Base-by-base conservation (phyloP, 2,113 vertebrate species). In the Takifugu bimaculatus region DNA sequence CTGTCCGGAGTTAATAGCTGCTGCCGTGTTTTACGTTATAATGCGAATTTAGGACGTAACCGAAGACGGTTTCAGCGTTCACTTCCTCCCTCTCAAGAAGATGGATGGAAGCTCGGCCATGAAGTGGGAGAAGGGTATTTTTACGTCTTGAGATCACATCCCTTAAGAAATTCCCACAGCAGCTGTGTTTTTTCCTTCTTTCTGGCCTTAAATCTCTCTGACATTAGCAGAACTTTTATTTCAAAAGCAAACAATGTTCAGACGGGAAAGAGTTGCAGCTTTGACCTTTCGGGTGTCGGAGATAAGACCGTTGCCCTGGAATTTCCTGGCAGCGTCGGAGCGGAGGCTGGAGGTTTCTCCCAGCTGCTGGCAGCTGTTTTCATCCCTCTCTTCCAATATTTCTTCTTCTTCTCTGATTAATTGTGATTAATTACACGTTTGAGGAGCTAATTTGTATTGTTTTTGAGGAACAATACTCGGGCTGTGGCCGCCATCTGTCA, bases 231-330 rank as follows among this genome's bases (percentile, higher is more conserved):
- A 20, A 10, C 11, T 39, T 39, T 39, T 39, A 39, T 39, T 39
- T 39, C 35, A 39, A 32, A 32, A 1, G 7, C 29, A 32, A 39
- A 39, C 35, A 7, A 48, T n/a, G 3, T 48, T 12, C 1, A 9
- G 49, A 3, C 57, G 57, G 63, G 50, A 54, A 65, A 65, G 45
- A 76, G 64, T 54, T 60, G 58, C 59, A 67, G 52, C 13, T 59
- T 57, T 68, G 57, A 85, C 69, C 76, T 72, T 77, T 65, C 14
- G n/a, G 29, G 29, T 35, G 65, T 64, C 2, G 6, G 48, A 70
- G 75, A 80, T 73, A 68, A 75, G 45, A 60, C 57, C 2, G 28
- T 20, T 68, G 49, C 12, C 2, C 63, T n/a, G 80, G 62, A 74
- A 72, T 68, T 77, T 76, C 60, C 76, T 74, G 74, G 61, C 28